Evolutionary conservation across 2,797 vertebrate species (phyloP).

Genomic region (Argentina silus): DNA sequence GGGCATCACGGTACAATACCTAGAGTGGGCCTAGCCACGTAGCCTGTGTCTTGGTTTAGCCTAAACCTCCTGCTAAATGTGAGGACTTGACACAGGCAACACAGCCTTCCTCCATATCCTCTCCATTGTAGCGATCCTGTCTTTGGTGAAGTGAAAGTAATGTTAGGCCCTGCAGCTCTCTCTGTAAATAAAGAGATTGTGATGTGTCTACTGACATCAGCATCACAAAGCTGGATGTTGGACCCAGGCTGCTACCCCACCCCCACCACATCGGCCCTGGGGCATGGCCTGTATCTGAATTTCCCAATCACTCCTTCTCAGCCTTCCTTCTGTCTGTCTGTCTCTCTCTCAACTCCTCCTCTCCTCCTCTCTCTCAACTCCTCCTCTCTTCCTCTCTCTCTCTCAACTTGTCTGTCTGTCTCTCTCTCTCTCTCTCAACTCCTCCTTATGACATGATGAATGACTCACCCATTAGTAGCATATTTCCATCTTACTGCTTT

Average conservation of each 20-base stretch:
- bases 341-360: neutral
- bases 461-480: too few relatives aligned
- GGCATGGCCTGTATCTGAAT: neutral
- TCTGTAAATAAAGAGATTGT: constrained; percentile 52
- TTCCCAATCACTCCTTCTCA: neutral
- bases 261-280: constrained; percentile 2
- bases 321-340: neutral
- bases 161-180: constrained; percentile 64
- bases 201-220: constrained; percentile 71
- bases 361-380: constrained; percentile 18
- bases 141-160: constrained; percentile 74
- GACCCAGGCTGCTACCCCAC: constrained; percentile 47
- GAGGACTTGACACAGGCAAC: constrained; percentile 57
- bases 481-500: too few relatives aligned
- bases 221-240: constrained; percentile 60
- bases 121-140: constrained; percentile 54
- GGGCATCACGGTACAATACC: constrained; percentile 12
- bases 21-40: constrained; percentile 40
- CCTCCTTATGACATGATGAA: too few relatives aligned
- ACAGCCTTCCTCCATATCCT: constrained; percentile 52
- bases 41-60: constrained; percentile 42
- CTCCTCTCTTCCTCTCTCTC: constrained; percentile 16
- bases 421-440: neutral
- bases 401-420: neutral
- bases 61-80: constrained; percentile 53